These are phyloP conservation scores for Amphimedon queenslandica DNA, from an alignment of 37 sponge, comb jelly and placozoan genomes.

Conservation along the genomic window DNA sequence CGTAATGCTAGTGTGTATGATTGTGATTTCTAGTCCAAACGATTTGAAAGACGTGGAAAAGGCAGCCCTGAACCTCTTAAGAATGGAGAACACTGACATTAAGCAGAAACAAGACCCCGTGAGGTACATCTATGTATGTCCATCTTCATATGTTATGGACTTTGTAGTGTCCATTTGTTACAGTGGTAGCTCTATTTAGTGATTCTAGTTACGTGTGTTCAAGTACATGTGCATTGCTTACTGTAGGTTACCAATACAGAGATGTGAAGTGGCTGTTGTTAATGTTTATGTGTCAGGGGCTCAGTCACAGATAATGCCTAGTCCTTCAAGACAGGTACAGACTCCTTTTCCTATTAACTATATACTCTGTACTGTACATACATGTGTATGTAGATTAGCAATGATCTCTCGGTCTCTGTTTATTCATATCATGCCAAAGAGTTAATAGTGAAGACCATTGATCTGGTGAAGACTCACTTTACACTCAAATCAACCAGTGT, in stretches of 20 bases:
- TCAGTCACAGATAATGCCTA: constrained; percentile 30
- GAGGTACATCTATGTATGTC: too few relatives aligned
- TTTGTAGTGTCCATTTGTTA: neutral
- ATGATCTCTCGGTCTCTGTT: neutral
- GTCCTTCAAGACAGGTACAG: constrained; percentile 50
- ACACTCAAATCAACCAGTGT: constrained; percentile 61
- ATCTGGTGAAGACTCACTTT: constrained; percentile 64
- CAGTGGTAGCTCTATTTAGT: neutral
- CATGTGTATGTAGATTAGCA: neutral
- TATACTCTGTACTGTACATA: neutral
- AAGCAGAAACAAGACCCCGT: constrained; percentile 51
- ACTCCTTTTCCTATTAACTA: neutral
- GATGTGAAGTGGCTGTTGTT: constrained; percentile 63
- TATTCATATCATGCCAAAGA: constrained; percentile 48
- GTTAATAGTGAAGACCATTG: constrained; percentile 38
- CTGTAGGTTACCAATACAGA: constrained; percentile 45
- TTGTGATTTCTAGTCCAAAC: neutral
- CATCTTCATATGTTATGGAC: too few relatives aligned
- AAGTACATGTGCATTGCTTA: neutral
- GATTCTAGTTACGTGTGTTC: neutral
- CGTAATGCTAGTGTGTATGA: too few relatives aligned
- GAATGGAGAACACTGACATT: constrained; percentile 57
- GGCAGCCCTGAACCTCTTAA: constrained; percentile 32
- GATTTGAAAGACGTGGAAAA: constrained; percentile 60
- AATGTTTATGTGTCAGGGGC: constrained; percentile 26